phyloP scores from a whole-genome alignment of 2,888 invertebrate species.

The Dicycla oo region DNA sequence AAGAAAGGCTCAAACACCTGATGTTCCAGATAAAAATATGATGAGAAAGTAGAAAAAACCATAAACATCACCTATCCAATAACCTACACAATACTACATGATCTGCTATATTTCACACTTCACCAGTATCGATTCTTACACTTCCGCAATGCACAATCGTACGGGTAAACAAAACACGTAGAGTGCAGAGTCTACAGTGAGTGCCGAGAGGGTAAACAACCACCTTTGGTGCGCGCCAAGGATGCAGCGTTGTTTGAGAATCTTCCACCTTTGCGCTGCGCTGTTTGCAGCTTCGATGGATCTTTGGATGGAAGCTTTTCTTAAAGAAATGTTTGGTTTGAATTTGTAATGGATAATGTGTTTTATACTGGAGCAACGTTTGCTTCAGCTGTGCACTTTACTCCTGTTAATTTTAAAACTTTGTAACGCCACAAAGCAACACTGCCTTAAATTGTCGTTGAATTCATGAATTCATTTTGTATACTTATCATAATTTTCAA shows the following conservation, averaged over 20 bases:
- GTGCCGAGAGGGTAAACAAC: conserved; percentile 54
- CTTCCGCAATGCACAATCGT: conserved; percentile 54
- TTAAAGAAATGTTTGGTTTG: conserved; percentile 33
- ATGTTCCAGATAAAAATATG: not conserved
- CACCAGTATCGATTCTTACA: conserved; percentile 50
- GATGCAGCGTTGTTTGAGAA: conserved; percentile 52
- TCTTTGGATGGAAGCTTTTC: conserved; percentile 28
- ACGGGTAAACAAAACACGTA: conserved; percentile 52
- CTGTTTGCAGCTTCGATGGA: conserved; percentile 14
- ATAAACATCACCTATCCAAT: conserved; percentile 1
- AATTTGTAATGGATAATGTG: conserved; percentile 33
- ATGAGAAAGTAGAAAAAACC: not conserved
- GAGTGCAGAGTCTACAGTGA: conserved; percentile 60
- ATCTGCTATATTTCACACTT: conserved; percentile 26
- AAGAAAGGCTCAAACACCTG: not conserved
- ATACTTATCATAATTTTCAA: conserved; percentile 42
- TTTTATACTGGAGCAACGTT: not conserved
- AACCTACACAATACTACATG: conserved; percentile 10
- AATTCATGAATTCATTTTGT: conserved; percentile 35
- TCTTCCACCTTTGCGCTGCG: conserved; percentile 38
- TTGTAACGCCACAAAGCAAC: not conserved
- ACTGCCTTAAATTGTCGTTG: conserved; percentile 18
- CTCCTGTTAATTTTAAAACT: conserved; percentile 11
- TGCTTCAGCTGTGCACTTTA: not conserved
- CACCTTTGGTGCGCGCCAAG: conserved; percentile 56